Percentiles rank a stretch among this genome's conserved stretches.
These are phyloP conservation scores for Drosophila hamatofila DNA, from an alignment of 2,888 invertebrate genomes.

Conservation along the genomic window DNA sequence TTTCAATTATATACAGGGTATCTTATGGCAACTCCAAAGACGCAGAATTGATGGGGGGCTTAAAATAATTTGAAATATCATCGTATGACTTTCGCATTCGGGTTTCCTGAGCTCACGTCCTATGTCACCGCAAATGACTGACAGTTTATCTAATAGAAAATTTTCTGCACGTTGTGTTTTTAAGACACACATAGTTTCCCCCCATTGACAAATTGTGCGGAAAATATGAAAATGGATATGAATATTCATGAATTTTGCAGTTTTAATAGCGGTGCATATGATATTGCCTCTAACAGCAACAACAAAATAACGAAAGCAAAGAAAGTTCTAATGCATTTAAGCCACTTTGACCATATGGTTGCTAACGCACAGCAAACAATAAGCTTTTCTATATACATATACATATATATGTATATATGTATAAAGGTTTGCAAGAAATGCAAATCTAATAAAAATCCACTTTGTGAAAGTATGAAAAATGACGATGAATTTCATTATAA, in stretches of 20 bases:
- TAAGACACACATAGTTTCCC: slow-evolving; percentile 43
- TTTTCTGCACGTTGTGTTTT: slow-evolving; percentile 47
- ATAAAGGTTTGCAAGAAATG: slow-evolving; percentile 43
- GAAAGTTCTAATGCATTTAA: slow-evolving; percentile 15
- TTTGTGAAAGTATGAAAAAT: slow-evolving; percentile 79
- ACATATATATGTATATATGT: background rate
- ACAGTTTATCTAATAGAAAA: slow-evolving; percentile 75
- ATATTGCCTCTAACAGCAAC: background rate
- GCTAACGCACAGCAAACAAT: slow-evolving; percentile 12
- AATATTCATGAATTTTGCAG: slow-evolving; percentile 31
- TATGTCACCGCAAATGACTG: slow-evolving; percentile 61
- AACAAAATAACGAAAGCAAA: background rate
- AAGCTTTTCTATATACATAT: slow-evolving; percentile 7
- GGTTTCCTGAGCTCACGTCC: slow-evolving; percentile 46
- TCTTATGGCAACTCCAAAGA: background rate
- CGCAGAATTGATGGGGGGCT: slow-evolving; percentile 10
- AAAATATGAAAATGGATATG: slow-evolving; percentile 59
- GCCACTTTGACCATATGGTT: slow-evolving; percentile 29
- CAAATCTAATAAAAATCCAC: slow-evolving; percentile 79
- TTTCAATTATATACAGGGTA: slow-evolving; percentile 28
- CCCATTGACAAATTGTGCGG: slow-evolving; percentile 59
- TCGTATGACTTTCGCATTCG: slow-evolving; percentile 65
- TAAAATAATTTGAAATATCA: slow-evolving; percentile 66
- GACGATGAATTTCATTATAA: slow-evolving; percentile 80
- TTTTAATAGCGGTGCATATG: slow-evolving; percentile 11